These are phyloP conservation scores for Cerceris ruficornis DNA, from an alignment of 2,888 invertebrate genomes.

Conservation along the genomic window DNA sequence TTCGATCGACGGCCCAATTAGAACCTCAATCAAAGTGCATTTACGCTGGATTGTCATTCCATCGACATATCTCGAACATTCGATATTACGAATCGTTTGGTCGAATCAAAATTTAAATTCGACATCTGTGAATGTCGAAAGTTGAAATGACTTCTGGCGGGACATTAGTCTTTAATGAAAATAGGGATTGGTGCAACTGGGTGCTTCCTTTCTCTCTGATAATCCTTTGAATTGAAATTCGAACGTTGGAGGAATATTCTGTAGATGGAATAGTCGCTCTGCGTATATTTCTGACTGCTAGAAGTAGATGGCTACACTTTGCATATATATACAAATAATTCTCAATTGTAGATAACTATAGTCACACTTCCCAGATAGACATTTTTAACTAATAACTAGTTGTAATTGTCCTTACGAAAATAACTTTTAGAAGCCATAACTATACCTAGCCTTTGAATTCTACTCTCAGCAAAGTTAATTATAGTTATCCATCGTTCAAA, in stretches of 20 bases:
- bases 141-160: too few species aligned
- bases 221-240: not conserved
- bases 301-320: too few species aligned
- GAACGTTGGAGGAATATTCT: not conserved
- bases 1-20: not conserved
- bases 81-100: not conserved
- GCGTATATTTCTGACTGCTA: too few species aligned
- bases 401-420: too few species aligned
- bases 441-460: too few species aligned
- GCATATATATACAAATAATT: too few species aligned
- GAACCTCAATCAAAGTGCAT: not conserved
- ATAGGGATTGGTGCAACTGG: not conserved
- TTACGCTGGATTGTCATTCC: not conserved
- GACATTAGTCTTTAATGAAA: constrained; percentile 1
- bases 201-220: not conserved
- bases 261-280: not conserved
- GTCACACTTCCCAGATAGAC: too few species aligned
- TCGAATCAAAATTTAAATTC: not conserved
- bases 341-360: too few species aligned
- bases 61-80: not conserved
- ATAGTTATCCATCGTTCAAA: too few species aligned
- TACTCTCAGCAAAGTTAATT: too few species aligned
- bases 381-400: too few species aligned
- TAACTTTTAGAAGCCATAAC: too few species aligned
- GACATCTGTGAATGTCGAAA: not conserved